Evolutionary conservation across 2,797 vertebrate species (phyloP).

Genomic region (Spinibarbus caldwelli): DNA sequence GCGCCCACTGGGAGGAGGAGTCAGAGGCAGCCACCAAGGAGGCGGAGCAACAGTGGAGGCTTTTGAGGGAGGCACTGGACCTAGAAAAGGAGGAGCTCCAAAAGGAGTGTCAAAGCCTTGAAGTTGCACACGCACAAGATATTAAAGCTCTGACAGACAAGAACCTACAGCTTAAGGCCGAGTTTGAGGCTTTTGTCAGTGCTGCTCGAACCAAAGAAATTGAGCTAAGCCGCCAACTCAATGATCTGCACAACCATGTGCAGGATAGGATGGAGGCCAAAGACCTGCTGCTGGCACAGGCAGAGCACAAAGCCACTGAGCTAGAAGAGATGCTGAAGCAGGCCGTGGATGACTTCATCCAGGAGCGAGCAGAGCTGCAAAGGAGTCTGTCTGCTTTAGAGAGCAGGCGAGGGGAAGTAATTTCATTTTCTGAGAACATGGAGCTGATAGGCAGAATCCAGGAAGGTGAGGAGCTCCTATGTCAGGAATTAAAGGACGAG

Average conservation of each 20-base stretch:
- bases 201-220: slow-evolving; percentile 76
- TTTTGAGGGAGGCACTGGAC: slow-evolving; percentile 73
- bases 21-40: slow-evolving; percentile 60
- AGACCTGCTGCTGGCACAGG: slow-evolving; percentile 66
- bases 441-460: slow-evolving; percentile 72
- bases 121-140: slow-evolving; percentile 74
- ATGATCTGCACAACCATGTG: slow-evolving; percentile 74
- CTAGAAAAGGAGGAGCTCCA: slow-evolving; percentile 70
- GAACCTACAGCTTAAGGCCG: slow-evolving; percentile 79
- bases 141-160: slow-evolving; percentile 72
- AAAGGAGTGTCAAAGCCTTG: slow-evolving; percentile 74
- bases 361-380: slow-evolving; percentile 76
- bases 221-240: slow-evolving; percentile 76
- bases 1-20: slow-evolving; percentile 78
- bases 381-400: slow-evolving; percentile 70
- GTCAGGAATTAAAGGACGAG: slow-evolving; percentile 70
- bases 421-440: slow-evolving; percentile 63
- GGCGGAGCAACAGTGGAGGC: slow-evolving; percentile 58
- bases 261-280: slow-evolving; percentile 73
- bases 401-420: slow-evolving; percentile 65
- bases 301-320: slow-evolving; percentile 68
- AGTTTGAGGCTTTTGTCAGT: slow-evolving; percentile 71
- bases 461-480: slow-evolving; percentile 75
- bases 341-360: slow-evolving; percentile 73
- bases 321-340: slow-evolving; percentile 72